Evolutionary conservation across 2,888 invertebrate species (phyloP).

Genomic region (Xestia sexstrigata): DNA sequence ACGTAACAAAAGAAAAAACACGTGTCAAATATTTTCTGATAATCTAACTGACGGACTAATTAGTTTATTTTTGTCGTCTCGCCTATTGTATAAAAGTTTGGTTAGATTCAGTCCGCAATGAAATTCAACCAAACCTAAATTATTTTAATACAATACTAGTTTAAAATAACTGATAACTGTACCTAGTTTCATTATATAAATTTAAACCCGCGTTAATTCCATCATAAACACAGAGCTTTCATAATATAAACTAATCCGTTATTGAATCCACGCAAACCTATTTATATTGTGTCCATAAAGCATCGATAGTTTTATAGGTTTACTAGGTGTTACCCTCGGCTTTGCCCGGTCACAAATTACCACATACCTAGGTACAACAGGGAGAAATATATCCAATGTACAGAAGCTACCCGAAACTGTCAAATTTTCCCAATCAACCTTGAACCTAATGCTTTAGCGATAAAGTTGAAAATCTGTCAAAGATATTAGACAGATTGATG

Average conservation of each 20-base stretch:
- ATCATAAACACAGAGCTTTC: slow-evolving; percentile 5
- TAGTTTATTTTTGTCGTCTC: no score
- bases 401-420: no score
- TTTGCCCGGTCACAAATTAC: not conserved
- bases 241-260: slow-evolving; percentile 9
- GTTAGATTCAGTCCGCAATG: not conserved
- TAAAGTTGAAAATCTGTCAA: no score
- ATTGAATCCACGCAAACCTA: not conserved
- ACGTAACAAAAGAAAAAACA: no score
- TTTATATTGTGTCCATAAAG: not conserved
- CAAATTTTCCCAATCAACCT: no score
- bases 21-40: no score
- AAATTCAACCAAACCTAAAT: not conserved
- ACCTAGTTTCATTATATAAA: not conserved
- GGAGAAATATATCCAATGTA: not conserved
- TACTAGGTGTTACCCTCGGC: not conserved
- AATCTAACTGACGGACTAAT: no score
- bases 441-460: no score
- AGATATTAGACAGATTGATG: not conserved
- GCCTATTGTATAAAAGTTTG: no score
- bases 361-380: not conserved
- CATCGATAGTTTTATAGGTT: not conserved
- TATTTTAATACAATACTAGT: not conserved
- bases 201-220: slow-evolving; percentile 10
- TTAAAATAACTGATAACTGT: not conserved